A percentile compares a stretch with the other conserved stretches of the same genome.
These are phyloP conservation scores for Melinaea menophilus DNA, from an alignment of 2,888 invertebrate species.

Conservation along the genomic window DNA sequence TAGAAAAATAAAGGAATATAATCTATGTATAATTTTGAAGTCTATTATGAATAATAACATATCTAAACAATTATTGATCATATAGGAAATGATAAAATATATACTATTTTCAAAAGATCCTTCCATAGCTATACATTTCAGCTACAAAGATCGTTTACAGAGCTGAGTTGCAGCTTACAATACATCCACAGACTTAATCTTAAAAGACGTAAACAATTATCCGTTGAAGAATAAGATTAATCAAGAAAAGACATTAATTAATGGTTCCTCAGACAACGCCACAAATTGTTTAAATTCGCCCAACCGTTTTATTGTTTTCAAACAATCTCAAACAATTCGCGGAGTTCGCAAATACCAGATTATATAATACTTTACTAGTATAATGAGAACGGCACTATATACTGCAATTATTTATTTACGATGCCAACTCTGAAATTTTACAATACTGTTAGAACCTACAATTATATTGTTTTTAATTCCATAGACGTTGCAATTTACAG, in stretches of 20 bases:
- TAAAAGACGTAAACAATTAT: constrained; percentile 48
- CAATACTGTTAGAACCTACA: background rate
- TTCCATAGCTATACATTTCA: too few relatives aligned
- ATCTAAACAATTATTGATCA: too few relatives aligned
- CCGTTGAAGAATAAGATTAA: constrained; percentile 57
- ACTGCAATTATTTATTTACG: constrained; percentile 7
- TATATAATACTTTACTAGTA: background rate
- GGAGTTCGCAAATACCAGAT: background rate
- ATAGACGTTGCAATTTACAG: constrained; percentile 15
- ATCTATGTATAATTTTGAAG: too few relatives aligned
- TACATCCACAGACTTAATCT: constrained; percentile 17
- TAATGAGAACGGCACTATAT: constrained; percentile 5
- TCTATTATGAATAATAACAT: too few relatives aligned
- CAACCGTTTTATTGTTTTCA: too few relatives aligned
- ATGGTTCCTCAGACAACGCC: constrained; percentile 35
- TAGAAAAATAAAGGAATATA: too few relatives aligned
- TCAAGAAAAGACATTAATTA: constrained; percentile 61
- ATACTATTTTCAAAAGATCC: too few relatives aligned
- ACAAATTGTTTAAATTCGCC: too few relatives aligned
- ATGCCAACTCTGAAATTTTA: background rate
- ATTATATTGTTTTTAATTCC: background rate
- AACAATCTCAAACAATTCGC: too few relatives aligned
- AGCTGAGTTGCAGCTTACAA: constrained; percentile 1
- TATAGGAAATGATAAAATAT: too few relatives aligned
- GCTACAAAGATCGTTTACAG: background rate